Evolutionary conservation across 2,797 vertebrate genomes (phyloP).

Genomic region (Phataginus tetradactyla): DNA sequence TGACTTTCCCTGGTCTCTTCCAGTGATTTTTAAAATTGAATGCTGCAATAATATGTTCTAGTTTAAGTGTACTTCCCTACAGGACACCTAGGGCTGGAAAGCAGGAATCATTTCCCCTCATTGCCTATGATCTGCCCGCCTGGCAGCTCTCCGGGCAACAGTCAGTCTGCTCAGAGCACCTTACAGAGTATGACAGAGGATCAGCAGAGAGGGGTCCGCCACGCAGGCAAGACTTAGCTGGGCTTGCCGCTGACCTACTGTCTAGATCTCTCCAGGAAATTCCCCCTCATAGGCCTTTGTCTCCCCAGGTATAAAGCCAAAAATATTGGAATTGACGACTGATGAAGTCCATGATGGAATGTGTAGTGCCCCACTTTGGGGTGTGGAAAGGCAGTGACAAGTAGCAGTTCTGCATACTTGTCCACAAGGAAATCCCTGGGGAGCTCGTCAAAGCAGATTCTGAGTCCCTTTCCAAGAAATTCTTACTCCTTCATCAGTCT

Average conservation of each 20-base stretch:
- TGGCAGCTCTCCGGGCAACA: rapidly evolving
- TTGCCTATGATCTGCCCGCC: rapidly evolving
- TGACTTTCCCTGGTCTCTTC: not conserved
- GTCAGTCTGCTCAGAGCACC: not conserved
- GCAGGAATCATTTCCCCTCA: rapidly evolving
- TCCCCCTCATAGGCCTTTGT: not conserved
- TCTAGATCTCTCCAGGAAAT: not conserved
- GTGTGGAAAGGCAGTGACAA: not conserved
- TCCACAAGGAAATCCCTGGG: rapidly evolving
- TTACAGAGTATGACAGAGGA: not conserved
- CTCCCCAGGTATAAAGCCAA: not conserved
- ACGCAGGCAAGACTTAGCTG: rapidly evolving
- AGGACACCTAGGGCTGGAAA: not conserved
- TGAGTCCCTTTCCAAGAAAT: not conserved
- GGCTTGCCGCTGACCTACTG: rapidly evolving
- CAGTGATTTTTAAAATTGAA: not conserved
- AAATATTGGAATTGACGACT: not conserved
- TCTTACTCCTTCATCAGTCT: not conserved
- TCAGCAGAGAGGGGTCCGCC: too few relatives aligned
- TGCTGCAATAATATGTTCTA: not conserved
- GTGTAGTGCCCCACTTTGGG: not conserved
- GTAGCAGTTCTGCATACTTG: rapidly evolving
- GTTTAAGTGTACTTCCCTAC: not conserved
- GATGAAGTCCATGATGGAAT: not conserved
- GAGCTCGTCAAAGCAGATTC: not conserved